phyloP scores from a whole-genome alignment of 2,888 invertebrate species.

The Acronicta alni region DNA sequence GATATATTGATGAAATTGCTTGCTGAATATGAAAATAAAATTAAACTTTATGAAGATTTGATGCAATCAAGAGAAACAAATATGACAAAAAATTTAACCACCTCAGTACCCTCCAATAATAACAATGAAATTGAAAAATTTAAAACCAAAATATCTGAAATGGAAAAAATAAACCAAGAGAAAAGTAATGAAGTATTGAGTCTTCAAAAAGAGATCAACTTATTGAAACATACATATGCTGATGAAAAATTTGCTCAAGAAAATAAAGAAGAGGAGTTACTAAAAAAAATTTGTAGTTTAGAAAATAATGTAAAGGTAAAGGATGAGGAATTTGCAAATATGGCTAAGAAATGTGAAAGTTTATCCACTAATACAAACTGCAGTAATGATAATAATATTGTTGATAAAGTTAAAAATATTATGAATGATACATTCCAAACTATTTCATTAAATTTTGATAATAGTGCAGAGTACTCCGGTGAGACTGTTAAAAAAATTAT shows the following conservation, averaged over 20 bases:
- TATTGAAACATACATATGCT: slow-evolving; percentile 53
- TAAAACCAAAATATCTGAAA: slow-evolving; percentile 57
- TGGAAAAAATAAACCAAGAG: slow-evolving; percentile 59
- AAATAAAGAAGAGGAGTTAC: slow-evolving; percentile 49
- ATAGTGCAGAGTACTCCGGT: slow-evolving; percentile 70
- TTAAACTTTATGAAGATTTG: slow-evolving; percentile 77
- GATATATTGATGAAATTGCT: slow-evolving; percentile 76
- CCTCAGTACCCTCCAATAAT: slow-evolving; percentile 18
- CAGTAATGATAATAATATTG: slow-evolving; percentile 53
- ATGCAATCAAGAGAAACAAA: slow-evolving; percentile 63
- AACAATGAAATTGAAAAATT: slow-evolving; percentile 38
- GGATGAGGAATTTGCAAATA: slow-evolving; percentile 50
- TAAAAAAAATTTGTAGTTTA: slow-evolving; percentile 59
- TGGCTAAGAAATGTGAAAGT: slow-evolving; percentile 44
- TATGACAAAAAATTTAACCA: slow-evolving; percentile 29
- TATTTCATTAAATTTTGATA: slow-evolving; percentile 74
- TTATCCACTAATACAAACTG: slow-evolving; percentile 37
- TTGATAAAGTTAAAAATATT: slow-evolving; percentile 72
- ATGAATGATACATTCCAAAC: slow-evolving; percentile 83
- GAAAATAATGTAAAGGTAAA: slow-evolving; percentile 57
- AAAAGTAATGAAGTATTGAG: slow-evolving; percentile 63
- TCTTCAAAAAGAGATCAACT: slow-evolving; percentile 63
- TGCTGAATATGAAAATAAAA: slow-evolving; percentile 82
- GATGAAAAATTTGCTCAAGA: slow-evolving; percentile 29
- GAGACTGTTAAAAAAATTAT: slow-evolving; percentile 72